Conservation (phyloP, 1,140 invertebrate genomes). For the Brachionus koreanus region DNA sequence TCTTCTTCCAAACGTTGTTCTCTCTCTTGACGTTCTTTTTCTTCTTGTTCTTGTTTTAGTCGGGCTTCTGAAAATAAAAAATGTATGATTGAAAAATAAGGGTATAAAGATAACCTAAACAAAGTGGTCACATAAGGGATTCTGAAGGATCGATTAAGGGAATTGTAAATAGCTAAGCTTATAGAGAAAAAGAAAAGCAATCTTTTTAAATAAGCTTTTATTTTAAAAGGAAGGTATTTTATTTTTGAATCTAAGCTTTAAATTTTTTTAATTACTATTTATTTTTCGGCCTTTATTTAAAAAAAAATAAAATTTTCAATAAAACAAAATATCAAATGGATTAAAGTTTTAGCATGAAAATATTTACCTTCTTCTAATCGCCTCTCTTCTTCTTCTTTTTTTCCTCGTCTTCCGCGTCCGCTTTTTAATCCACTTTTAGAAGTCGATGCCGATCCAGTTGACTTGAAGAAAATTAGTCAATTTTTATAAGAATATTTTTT, state of each 20-base stretch:
- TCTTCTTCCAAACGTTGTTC: conserved; percentile 49
- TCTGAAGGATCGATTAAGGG: background rate
- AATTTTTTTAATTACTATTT: conserved; percentile 4
- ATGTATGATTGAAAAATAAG: background rate
- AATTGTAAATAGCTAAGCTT: background rate
- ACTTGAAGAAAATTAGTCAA: background rate
- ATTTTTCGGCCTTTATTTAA: background rate
- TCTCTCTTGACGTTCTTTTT: conserved; percentile 46
- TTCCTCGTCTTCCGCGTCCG: conserved; percentile 52
- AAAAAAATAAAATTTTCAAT: background rate
- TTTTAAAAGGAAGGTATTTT: background rate
- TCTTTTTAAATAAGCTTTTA: background rate
- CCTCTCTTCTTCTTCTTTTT: conserved; percentile 52
- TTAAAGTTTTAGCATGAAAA: background rate
- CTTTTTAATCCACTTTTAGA: conserved; percentile 48
- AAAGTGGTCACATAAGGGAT: background rate
- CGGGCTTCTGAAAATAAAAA: conserved; percentile 45
- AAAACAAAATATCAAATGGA: background rate
- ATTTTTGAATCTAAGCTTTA: background rate
- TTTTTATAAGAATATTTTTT: background rate
- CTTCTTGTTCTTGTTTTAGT: conserved; percentile 46
- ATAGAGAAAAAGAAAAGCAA: background rate
- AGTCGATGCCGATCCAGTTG: conserved; percentile 16
- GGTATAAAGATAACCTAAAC: conserved; percentile 11
- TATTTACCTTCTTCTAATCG: conserved; percentile 50